Percentiles rank a stretch among this genome's conserved stretches.
Evolutionary conservation across 2,888 invertebrate species (phyloP).

Genomic region (Mythimna albipuncta): DNA sequence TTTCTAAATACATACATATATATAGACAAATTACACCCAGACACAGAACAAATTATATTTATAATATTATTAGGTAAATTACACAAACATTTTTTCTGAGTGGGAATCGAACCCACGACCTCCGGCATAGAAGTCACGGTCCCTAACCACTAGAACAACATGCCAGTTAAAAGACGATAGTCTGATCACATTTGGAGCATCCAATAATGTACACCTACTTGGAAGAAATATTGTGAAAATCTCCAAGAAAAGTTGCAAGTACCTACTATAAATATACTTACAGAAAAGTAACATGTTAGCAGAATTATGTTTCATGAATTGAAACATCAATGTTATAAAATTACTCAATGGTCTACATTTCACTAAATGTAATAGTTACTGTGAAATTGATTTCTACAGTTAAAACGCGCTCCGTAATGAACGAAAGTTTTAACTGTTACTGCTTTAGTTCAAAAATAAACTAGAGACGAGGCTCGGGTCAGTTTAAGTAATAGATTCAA

Average conservation of each 20-base stretch:
- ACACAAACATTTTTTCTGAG: no score
- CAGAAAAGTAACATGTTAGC: neutral
- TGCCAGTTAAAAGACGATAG: no score
- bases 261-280: no score
- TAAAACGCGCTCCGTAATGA: slow-evolving; percentile 14
- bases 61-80: no score
- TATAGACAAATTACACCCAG: no score
- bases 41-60: no score
- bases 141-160: no score
- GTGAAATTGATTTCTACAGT: slow-evolving; percentile 41
- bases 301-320: slow-evolving; percentile 2
- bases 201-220: no score
- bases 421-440: slow-evolving; percentile 38
- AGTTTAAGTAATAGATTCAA: slow-evolving; percentile 15
- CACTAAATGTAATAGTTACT: slow-evolving; percentile 6
- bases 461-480: slow-evolving; percentile 8
- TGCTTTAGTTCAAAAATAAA: slow-evolving; percentile 36
- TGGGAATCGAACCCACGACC: no score
- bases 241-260: neutral
- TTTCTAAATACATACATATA: no score
- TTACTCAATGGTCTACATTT: slow-evolving; percentile 24
- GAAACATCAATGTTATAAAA: slow-evolving; percentile 5
- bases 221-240: neutral
- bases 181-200: no score
- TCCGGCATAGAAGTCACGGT: no score